Base-by-base conservation (phyloP, 1,140 invertebrate genomes). In the Antheraea mylitta region DNA sequence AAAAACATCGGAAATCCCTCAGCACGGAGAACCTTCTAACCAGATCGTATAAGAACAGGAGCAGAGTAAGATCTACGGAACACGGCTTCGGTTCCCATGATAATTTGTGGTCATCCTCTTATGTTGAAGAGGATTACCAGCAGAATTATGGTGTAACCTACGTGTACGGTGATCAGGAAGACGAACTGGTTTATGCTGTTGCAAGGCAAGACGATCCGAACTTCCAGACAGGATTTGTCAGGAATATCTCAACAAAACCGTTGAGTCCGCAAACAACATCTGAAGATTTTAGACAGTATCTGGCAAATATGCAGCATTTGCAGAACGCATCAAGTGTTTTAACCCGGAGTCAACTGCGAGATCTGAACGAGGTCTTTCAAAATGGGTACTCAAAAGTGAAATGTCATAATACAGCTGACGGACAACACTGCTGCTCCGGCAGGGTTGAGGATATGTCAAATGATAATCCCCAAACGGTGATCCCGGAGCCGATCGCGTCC, bases 291-390 rank as follows among this genome's bases (percentile, higher is more conserved):
- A 94, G 95, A 78, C 81, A 94, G 18, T 95, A 95, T 81, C 83
- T 95, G 66, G 94, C 95, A n/a, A 95, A 95, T 80, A 94, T 95
- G 77, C 95, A 95, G 71, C 94, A 95, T 86, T 76, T 95, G 9
- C 94, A 95, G 74, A 95, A 94, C 64, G 94, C 95, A 6, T 93
- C 94, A 0, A 95, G 94, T 72, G 89, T 94, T 0, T 81, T 95
- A 4, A 85, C 92, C 11, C 82, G 93, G 64, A 88, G 93, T 59
- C 93, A 94, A 70, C 72, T 94, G 61, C 92, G 91, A 61, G 93
- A 94, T 74, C 80, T 94, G 48, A 94, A 94, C 71, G 89, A 93
- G 18, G 91, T 94, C 0, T 94, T 94, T 68, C 93, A 94, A 77
- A 93, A 94, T 66, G 93, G 89, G 0, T 91, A 91, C 65, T 89